phyloP scores from a whole-genome alignment of 1,140 invertebrate genomes.

The Luehdorfia chinensis region DNA sequence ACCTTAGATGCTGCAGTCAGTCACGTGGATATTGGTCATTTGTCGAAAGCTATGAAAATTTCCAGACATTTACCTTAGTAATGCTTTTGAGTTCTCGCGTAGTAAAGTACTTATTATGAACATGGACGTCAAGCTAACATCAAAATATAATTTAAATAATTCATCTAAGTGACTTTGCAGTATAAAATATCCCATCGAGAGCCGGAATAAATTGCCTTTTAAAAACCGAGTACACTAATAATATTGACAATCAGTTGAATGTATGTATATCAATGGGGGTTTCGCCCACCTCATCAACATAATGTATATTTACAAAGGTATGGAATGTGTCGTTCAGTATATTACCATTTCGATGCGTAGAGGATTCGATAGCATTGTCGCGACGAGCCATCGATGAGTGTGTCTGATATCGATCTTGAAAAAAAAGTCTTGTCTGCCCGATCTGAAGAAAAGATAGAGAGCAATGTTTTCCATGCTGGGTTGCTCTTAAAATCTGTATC shows the following conservation, averaged over 20 bases:
- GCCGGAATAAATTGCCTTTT: constrained; percentile 65
- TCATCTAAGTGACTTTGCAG: constrained; percentile 33
- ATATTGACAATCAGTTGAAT: constrained; percentile 66
- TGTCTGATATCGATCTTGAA: constrained; percentile 57
- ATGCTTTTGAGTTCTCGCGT: no score
- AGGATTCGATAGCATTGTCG: constrained; percentile 62
- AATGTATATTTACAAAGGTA: constrained; percentile 60
- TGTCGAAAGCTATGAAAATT: no score
- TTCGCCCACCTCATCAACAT: constrained; percentile 74
- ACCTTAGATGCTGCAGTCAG: no score
- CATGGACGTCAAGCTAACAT: no score
- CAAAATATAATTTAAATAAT: neutral
- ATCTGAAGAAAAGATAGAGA: constrained; percentile 9
- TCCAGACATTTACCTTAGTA: no score
- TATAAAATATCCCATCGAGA: constrained; percentile 49
- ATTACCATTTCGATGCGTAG: constrained; percentile 66
- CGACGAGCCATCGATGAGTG: constrained; percentile 55
- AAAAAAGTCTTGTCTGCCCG: constrained; percentile 48
- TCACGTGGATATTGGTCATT: no score
- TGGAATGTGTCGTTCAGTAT: constrained; percentile 53
- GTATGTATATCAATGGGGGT: constrained; percentile 67
- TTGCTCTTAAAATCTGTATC: neutral
- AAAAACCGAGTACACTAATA: constrained; percentile 56
- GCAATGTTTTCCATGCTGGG: constrained; percentile 29
- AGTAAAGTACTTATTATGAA: no score